Evolutionary conservation across 2,113 vertebrate species (phyloP), one percentile per base, ranked within the genome.

Genomic region (Clarias gariepinus): DNA sequence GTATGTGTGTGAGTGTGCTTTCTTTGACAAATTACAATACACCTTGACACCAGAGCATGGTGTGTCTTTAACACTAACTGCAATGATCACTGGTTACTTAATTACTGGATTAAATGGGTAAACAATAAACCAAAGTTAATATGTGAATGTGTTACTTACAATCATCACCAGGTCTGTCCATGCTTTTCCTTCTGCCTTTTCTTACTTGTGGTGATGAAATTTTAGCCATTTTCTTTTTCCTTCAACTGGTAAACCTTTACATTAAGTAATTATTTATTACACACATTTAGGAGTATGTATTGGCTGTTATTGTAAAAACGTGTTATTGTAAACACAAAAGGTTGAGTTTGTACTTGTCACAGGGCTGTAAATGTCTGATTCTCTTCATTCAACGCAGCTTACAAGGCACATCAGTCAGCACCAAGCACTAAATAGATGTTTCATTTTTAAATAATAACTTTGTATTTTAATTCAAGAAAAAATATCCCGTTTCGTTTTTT

Each of bases 121-220:
- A 18, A 19, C 4, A 21, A 19, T 7, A 71, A 63, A 25, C 1
- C 15, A 4, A 68, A 12, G 13, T 68, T 30, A 12, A 66, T 30
- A 28, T 68, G 30, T 2, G 3, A 30, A 5, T 84, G 30, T 64
- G 13, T 71, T 33, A 73, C 82, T 84, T 84, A 84, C 83, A n/a
- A 4, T 10, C 8, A 74, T 60, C 68, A 74, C 41, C 68, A 10
- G 3, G 55, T 57, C 25, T 47, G 23, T 60, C 55, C 33, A 52
- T 84, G 28, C 21, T 60, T 41, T 9, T 36, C 18, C 30, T 21
- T 47, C 18, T 41, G 73, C 11, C 2, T 36, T 71, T 52, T n/a
- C 4, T 73, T 84, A 18, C 3, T 28, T 71, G 52, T 55, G 18
- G 28, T 58, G 82, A 36, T 25, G 53, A 69, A 57, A n/a, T n/a